Evolutionary conservation across 1,140 invertebrate species (phyloP).

Genomic region (Drosophila teissieri): DNA sequence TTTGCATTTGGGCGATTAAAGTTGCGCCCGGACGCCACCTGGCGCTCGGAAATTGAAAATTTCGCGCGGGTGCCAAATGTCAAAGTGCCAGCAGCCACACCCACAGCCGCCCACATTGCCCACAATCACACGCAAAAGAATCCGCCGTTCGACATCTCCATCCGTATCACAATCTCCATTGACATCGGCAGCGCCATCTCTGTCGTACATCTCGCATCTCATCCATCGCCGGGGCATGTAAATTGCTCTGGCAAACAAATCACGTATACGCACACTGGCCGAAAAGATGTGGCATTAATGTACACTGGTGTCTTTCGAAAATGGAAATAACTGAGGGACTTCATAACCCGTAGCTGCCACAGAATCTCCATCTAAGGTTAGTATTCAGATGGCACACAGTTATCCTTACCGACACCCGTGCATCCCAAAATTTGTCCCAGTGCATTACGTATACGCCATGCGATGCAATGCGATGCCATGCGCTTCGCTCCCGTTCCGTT

Average conservation of each 20-base stretch:
- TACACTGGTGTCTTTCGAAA: too few relatives aligned
- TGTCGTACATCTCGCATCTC: slow-evolving; percentile 34
- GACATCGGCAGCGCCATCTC: slow-evolving; percentile 49
- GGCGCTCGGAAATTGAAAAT: slow-evolving; percentile 51
- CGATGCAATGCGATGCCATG: slow-evolving; percentile 52
- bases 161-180: slow-evolving; percentile 29
- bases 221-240: slow-evolving; percentile 63
- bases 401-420: too few relatives aligned
- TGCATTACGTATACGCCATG: slow-evolving; percentile 38
- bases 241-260: slow-evolving; percentile 76
- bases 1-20: slow-evolving; percentile 73
- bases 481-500: slow-evolving; percentile 23
- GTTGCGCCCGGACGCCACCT: slow-evolving; percentile 56
- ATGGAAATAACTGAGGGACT: too few relatives aligned
- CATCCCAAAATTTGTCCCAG: background rate
- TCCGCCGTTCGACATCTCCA: slow-evolving; percentile 45
- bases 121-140: slow-evolving; percentile 38
- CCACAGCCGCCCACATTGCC: slow-evolving; percentile 22
- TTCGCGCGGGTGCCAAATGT: slow-evolving; percentile 64
- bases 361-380: too few relatives aligned
- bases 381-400: too few relatives aligned
- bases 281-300: background rate
- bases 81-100: slow-evolving; percentile 55
- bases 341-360: too few relatives aligned
- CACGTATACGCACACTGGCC: slow-evolving; percentile 53